phyloP scores from a whole-genome alignment of 2,113 vertebrate genomes.

The Clarias batrachus region DNA sequence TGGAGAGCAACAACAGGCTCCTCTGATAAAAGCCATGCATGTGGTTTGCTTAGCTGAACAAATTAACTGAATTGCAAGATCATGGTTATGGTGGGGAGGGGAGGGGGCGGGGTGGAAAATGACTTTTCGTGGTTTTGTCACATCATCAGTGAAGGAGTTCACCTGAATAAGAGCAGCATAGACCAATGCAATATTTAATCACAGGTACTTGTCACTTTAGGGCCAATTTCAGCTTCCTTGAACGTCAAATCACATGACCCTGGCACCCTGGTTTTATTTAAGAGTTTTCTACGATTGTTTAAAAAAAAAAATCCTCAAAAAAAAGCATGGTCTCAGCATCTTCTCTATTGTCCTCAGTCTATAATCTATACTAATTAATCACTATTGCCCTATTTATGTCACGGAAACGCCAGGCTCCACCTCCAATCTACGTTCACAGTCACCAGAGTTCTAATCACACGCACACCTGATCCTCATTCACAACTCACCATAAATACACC shows the following conservation, averaged over 20 bases:
- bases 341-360: background rate
- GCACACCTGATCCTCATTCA: too few species aligned
- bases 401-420: too few species aligned
- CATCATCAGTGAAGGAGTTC: background rate
- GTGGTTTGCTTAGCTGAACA: background rate
- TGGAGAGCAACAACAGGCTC: slow-evolving; percentile 3
- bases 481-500: too few species aligned
- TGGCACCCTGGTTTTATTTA: background rate
- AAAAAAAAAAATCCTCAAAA: too few species aligned
- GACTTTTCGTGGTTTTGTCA: background rate
- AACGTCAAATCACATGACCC: background rate
- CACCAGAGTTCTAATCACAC: too few species aligned
- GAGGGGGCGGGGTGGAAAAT: too few species aligned
- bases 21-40: slow-evolving; percentile 14
- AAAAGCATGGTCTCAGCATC: too few species aligned
- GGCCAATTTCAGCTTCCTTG: background rate
- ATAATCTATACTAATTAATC: background rate
- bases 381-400: background rate
- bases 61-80: background rate
- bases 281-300: background rate
- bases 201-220: background rate
- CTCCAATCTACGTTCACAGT: too few species aligned
- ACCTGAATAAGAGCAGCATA: background rate
- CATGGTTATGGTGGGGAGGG: too few species aligned
- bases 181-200: background rate